These are phyloP conservation scores for Chydorus sphaericus DNA, from an alignment of 2,888 invertebrate genomes.

Conservation along the genomic window DNA sequence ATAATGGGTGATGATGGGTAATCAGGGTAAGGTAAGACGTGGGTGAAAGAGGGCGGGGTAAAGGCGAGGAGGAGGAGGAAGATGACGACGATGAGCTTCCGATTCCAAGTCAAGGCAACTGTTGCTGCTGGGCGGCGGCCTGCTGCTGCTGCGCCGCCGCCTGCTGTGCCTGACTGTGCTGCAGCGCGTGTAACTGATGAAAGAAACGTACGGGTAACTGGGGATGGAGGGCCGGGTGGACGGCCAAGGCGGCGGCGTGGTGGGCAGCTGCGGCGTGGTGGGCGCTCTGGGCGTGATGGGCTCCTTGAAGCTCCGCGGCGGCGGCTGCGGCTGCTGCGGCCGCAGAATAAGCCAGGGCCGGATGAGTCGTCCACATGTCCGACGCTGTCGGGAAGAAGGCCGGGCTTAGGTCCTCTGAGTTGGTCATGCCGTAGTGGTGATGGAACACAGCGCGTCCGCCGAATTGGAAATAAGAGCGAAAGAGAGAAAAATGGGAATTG, in stretches of 20 bases:
- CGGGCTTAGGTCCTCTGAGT: slow-evolving; percentile 71
- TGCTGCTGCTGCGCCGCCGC: not conserved
- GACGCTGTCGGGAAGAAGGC: slow-evolving; percentile 91
- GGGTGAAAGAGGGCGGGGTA: not conserved
- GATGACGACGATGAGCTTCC: not conserved
- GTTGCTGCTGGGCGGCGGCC: slow-evolving; percentile 2
- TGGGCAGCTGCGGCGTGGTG: slow-evolving; percentile 15
- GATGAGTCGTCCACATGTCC: slow-evolving; percentile 81
- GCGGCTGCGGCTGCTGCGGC: slow-evolving; percentile 41
- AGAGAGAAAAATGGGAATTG: no score
- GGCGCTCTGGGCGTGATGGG: slow-evolving; percentile 23
- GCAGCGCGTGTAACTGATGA: slow-evolving; percentile 64
- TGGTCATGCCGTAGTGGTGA: no score
- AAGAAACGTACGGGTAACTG: slow-evolving; percentile 94
- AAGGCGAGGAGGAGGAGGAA: not conserved
- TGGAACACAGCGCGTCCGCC: no score
- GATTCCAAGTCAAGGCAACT: slow-evolving; percentile 7
- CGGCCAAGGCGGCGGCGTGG: slow-evolving; percentile 40
- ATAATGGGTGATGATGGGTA: not conserved
- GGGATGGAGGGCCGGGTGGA: slow-evolving; percentile 93
- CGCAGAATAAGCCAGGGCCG: slow-evolving; percentile 54
- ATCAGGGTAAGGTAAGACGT: not conserved
- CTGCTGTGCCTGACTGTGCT: slow-evolving; percentile 8
- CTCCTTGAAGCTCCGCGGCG: slow-evolving; percentile 54
- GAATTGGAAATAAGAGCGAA: no score